Percentiles rank a stretch among this genome's conserved stretches.
These are phyloP conservation scores for Ectemnius lituratus DNA, from an alignment of 2,888 invertebrate species.

Conservation along the genomic window DNA sequence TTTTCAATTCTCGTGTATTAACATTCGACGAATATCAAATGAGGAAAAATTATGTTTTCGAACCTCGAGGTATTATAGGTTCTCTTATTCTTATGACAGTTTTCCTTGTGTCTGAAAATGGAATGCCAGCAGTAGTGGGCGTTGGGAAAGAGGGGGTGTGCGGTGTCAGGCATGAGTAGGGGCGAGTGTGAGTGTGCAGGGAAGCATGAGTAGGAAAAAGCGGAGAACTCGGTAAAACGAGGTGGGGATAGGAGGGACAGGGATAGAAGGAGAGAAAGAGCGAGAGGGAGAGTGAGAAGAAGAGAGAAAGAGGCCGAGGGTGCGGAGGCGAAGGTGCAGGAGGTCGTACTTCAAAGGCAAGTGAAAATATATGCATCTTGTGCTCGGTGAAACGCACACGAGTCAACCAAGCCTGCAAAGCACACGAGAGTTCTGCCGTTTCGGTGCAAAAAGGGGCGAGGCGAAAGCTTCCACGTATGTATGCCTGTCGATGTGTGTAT, in stretches of 20 bases:
- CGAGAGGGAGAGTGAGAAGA: neutral
- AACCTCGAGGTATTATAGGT: no score
- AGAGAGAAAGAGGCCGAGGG: neutral
- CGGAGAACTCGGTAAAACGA: slow-evolving; percentile 4
- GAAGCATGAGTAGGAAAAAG: no score
- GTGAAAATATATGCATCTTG: slow-evolving; percentile 40
- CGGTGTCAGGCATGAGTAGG: no score
- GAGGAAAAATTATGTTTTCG: no score
- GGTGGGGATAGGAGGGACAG: neutral
- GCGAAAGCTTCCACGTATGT: slow-evolving; percentile 9
- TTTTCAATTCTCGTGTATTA: no score
- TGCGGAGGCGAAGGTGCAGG: slow-evolving; percentile 4
- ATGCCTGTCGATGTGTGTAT: no score
- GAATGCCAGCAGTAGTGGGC: no score
- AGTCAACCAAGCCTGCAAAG: slow-evolving; percentile 28
- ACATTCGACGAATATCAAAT: no score
- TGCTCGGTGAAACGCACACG: slow-evolving; percentile 33
- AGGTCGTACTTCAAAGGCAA: slow-evolving; percentile 36
- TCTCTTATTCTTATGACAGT: no score
- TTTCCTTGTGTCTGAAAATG: no score
- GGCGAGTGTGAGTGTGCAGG: no score
- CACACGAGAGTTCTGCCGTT: slow-evolving; percentile 25
- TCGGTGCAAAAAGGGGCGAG: slow-evolving; percentile 9
- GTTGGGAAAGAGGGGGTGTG: no score
- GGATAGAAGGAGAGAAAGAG: neutral